Evolutionary conservation across 2,113 vertebrate genomes (phyloP), one percentile per base, ranked within the genome.

Genomic region (Gasterosteus nipponicus): DNA sequence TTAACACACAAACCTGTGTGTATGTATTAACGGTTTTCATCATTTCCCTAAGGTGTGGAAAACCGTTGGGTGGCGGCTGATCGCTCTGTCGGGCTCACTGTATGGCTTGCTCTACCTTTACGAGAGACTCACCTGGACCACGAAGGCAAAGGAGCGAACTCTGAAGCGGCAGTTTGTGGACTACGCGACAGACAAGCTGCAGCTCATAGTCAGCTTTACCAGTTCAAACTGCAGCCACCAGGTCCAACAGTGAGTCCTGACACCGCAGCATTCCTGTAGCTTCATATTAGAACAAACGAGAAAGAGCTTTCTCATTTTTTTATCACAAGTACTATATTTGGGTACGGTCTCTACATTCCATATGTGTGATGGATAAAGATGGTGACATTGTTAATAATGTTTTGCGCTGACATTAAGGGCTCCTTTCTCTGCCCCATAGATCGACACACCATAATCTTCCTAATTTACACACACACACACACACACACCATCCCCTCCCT

Each of bases 151-250:
- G 75, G 97, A 99, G 89, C 93, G 96, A 66, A 85, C 96, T 39
- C 95, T 99, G 69, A 99, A 99, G 81, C 95, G 95, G 71, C 98
- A 99, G 89, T 98, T 99, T 90, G 97, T 99, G n/a, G 95, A 95
- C 89, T 99, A 98, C 0, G 97, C 97, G 12, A 94, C 96, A 0
- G 95, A 99, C 54, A 98, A 97, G 70, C 95, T 99, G 80, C 96
- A 98, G 87, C 94, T 97, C 93, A 97, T 99, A 0, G 95, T 99
- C 82, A 97, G 93, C 78, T 95, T 99, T 39, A 99, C 97, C 0
- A 98, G 98, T 5, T 95, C 96, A 4, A 99, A 97, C 86, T 99
- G 98, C 78, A 99, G 96, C 87, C 96, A 97, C 80, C 98, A 99
- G 91, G 98, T 99, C 69, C 96, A 98, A 65, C 97, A 99, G 98